phyloP scores from a whole-genome alignment of 2,888 invertebrate genomes.

The Acholoe squamosa region DNA sequence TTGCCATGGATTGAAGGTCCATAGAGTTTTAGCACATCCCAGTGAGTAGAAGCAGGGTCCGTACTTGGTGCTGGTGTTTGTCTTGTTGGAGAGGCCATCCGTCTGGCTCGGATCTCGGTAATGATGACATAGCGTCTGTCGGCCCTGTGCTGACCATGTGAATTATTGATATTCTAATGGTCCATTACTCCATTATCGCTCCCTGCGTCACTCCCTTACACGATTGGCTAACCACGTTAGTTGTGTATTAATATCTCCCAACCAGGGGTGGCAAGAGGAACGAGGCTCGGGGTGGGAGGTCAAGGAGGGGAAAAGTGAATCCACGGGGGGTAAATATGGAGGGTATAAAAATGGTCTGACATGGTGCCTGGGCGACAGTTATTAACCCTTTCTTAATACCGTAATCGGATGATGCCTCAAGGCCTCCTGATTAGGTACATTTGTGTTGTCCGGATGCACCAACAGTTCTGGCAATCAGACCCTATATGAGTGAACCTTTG shows the following conservation, averaged over 20 bases:
- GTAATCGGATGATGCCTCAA: too few species aligned
- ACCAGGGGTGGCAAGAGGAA: neutral
- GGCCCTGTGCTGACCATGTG: neutral
- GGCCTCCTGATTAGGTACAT: too few species aligned
- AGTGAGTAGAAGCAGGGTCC: neutral
- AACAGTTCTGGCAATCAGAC: too few species aligned
- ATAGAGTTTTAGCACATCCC: neutral
- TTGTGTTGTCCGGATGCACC: too few species aligned
- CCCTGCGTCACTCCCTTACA: neutral
- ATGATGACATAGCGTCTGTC: conserved; percentile 23
- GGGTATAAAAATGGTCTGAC: too few species aligned
- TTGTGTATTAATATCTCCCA: neutral
- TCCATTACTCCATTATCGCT: conserved; percentile 21
- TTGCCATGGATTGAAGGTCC: too few species aligned
- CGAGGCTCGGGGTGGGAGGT: too few species aligned
- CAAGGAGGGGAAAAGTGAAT: too few species aligned
- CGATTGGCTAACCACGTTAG: conserved; percentile 21
- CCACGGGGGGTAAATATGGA: too few species aligned
- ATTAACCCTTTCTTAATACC: too few species aligned
- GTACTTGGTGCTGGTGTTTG: neutral
- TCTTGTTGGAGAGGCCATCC: neutral
- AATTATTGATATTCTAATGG: conserved; percentile 33
- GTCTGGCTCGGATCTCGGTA: neutral
- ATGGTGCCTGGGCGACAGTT: too few species aligned
- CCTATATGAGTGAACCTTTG: too few species aligned